These are phyloP conservation scores for Sciurus carolinensis DNA, from an alignment of 2,797 vertebrate species.

Conservation along the genomic window DNA sequence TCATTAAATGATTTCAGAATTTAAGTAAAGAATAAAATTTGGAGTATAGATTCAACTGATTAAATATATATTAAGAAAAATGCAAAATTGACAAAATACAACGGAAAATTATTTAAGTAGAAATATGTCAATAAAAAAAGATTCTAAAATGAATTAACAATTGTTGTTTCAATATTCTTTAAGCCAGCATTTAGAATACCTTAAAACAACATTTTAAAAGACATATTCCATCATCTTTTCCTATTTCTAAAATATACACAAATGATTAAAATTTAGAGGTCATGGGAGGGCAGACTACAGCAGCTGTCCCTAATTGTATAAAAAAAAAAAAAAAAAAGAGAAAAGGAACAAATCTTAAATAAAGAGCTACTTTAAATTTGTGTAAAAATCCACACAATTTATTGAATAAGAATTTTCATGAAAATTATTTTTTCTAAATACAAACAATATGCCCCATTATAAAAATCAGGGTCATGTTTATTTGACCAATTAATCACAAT, in stretches of 20 bases:
- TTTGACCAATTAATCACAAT: conserved; percentile 57
- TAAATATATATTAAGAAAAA: conserved; percentile 64
- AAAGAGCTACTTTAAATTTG: conserved; percentile 9
- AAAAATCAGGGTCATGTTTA: conserved; percentile 54
- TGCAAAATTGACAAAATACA: conserved; percentile 52
- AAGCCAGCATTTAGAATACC: conserved; percentile 18
- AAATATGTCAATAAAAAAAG: neutral
- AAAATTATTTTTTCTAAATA: conserved; percentile 49
- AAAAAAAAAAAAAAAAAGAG: neutral
- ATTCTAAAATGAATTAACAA: neutral
- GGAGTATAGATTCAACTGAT: neutral
- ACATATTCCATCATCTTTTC: neutral
- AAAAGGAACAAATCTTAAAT: neutral
- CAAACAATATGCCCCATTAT: conserved; percentile 41
- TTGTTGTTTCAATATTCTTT: conserved; percentile 26
- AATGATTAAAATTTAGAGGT: conserved; percentile 3
- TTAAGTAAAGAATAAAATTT: conserved; percentile 65
- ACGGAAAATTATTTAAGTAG: conserved; percentile 32
- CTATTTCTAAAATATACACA: conserved; percentile 16
- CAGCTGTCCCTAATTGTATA: neutral
- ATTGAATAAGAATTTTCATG: neutral
- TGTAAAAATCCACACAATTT: conserved; percentile 13
- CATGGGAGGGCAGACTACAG: neutral
- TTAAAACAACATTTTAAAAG: conserved; percentile 63
- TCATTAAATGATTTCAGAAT: conserved; percentile 46